Evolutionary conservation across 2,113 vertebrate genomes (phyloP).

Genomic region (Ptilonorhynchus violaceus): DNA sequence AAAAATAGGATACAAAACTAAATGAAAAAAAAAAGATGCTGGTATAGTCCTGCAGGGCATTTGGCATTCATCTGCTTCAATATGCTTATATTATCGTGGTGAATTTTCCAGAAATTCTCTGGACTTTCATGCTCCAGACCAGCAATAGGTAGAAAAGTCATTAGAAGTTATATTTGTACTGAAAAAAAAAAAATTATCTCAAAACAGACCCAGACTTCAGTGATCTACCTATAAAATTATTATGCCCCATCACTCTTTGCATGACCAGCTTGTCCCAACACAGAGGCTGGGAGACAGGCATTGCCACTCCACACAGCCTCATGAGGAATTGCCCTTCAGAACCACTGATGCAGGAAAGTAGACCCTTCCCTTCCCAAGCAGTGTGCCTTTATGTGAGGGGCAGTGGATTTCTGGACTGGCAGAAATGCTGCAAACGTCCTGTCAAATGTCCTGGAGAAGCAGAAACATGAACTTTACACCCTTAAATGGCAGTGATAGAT

Average conservation of each 20-base stretch:
- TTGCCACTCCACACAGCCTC: neutral
- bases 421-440: neutral
- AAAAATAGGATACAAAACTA: neutral
- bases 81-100: neutral
- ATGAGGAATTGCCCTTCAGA: neutral
- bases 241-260: neutral
- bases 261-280: neutral
- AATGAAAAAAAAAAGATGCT: neutral
- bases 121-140: neutral
- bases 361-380: neutral
- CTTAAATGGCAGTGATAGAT: neutral
- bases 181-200: neutral
- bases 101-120: neutral
- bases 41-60: neutral
- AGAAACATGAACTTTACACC: neutral
- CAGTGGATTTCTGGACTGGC: neutral
- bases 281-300: fast-evolving
- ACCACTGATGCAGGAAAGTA: neutral
- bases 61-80: neutral
- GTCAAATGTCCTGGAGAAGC: neutral
- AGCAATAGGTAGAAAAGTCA: neutral
- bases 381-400: neutral
- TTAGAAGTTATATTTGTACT: neutral
- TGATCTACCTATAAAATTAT: neutral
- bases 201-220: neutral